Evolutionary conservation across 2,888 invertebrate genomes (phyloP), one percentile per base, ranked within the genome.

Genomic region (Atethmia centrago): DNA sequence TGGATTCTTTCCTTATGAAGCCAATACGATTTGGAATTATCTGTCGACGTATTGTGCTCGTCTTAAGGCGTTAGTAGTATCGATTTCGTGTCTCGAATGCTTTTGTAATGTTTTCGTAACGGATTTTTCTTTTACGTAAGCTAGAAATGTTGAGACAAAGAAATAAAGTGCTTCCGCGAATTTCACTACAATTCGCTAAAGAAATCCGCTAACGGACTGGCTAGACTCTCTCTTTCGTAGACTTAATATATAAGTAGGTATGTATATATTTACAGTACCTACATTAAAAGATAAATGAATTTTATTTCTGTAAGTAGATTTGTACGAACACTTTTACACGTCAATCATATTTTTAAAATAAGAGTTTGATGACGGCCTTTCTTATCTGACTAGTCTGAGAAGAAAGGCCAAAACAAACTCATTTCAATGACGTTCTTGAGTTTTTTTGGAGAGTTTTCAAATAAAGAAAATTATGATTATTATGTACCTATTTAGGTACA

Each of bases 21-120:
- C 79, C 79, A 83, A 85, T 85, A 79, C 69, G 75, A 83, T 78
- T 83, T 81, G 66, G 80, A 77, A 77, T 81, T 81, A 85, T 79
- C 72, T 85, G 66, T 67, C 74, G 61, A 51, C 64, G 56, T 74
- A 82, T 80, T 72, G 71, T 74, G 61, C 40, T 61, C 49, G 58
- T 62, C 80, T 70, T 66, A 79, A 79, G 68, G 74, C 61, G 68
- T 80, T 79, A 69, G 74, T 63, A 40, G 45, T 70, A 79, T 79
- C 56, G 69, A 69, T 74, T 69, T 74, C 40, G 61, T 56, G 21
- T 79, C 49, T 68, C 49, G 55, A 79, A 68, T 65, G 64, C 61
- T 68, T 74, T 74, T 65, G 51, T 74, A 66, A 79, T 69, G 65
- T 62, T 65, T 58, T 55, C 16, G 59, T 3, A 45, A 62, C 19